These are phyloP conservation scores for Takifugu rubripes DNA, from an alignment of 2,797 vertebrate genomes.

Conservation along the genomic window DNA sequence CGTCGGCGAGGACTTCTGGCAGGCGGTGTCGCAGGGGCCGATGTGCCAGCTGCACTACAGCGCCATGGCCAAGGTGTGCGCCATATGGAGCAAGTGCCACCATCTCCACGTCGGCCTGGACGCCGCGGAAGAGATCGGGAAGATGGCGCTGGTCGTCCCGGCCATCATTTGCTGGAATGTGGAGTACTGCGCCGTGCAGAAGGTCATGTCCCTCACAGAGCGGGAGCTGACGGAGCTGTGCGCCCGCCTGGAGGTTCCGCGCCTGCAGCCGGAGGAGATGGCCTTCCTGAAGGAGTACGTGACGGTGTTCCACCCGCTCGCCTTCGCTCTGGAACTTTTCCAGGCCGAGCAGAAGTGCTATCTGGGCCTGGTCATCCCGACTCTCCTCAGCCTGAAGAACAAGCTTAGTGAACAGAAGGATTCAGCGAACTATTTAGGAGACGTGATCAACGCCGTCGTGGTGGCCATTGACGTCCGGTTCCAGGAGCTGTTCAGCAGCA, in stretches of 20 bases:
- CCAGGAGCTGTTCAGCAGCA: constrained; percentile 68
- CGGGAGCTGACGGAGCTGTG: constrained; percentile 70
- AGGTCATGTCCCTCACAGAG: constrained; percentile 66
- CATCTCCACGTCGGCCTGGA: constrained; percentile 65
- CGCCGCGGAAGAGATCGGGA: constrained; percentile 65
- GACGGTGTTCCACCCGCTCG: constrained; percentile 71
- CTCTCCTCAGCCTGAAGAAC: constrained; percentile 74
- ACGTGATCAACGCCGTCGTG: constrained; percentile 58
- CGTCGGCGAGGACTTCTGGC: constrained; percentile 68
- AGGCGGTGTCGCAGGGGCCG: constrained; percentile 68
- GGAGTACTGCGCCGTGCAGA: constrained; percentile 72
- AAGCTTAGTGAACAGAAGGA: constrained; percentile 73
- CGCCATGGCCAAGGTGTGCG: constrained; percentile 67
- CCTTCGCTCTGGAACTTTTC: constrained; percentile 74
- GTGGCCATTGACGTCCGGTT: constrained; percentile 68
- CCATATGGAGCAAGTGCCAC: constrained; percentile 72
- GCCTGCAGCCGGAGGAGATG: constrained; percentile 68
- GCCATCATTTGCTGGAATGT: constrained; percentile 69
- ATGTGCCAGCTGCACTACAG: constrained; percentile 68
- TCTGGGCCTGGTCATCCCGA: constrained; percentile 74
- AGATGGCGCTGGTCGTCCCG: constrained; percentile 66
- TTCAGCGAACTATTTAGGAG: constrained; percentile 50
- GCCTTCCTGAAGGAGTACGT: constrained; percentile 73
- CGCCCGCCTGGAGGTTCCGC: constrained; percentile 60
- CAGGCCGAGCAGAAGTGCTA: constrained; percentile 77